Percentiles rank a stretch among this genome's conserved stretches.
These are phyloP conservation scores for Lasioglossum figueresi DNA, from an alignment of 2,888 invertebrate genomes.

Conservation along the genomic window DNA sequence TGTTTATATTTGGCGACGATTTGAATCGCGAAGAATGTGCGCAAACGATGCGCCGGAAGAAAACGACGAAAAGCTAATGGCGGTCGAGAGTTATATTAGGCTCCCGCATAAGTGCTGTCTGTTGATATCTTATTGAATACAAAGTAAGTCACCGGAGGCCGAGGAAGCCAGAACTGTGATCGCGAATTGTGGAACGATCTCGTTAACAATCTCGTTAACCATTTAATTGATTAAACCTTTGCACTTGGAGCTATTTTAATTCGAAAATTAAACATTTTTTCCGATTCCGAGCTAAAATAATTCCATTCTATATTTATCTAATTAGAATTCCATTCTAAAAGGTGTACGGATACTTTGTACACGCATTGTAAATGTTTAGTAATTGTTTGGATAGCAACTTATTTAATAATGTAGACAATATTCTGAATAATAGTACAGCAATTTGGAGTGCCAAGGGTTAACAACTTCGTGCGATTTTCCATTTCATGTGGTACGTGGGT, in stretches of 20 bases:
- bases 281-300: too few relatives aligned
- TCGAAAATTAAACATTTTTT: too few relatives aligned
- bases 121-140: conserved; percentile 26
- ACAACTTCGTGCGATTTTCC: background rate
- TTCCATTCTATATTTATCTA: too few relatives aligned
- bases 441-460: too few relatives aligned
- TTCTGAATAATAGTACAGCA: too few relatives aligned
- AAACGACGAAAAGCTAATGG: background rate
- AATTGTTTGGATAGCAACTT: too few relatives aligned
- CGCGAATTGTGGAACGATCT: background rate
- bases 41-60: background rate
- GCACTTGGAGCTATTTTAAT: too few relatives aligned
- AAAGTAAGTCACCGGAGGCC: background rate
- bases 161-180: background rate
- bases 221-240: background rate
- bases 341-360: too few relatives aligned
- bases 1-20: background rate
- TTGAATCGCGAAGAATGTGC: conserved; percentile 6
- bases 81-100: conserved; percentile 25
- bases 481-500: background rate
- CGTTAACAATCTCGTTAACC: background rate
- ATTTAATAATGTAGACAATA: too few relatives aligned
- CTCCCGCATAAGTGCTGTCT: conserved; percentile 9
- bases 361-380: too few relatives aligned
- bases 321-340: too few relatives aligned